Base-by-base conservation (phyloP, 1,140 invertebrate species). In the Dendrolimus kikuchii region DNA sequence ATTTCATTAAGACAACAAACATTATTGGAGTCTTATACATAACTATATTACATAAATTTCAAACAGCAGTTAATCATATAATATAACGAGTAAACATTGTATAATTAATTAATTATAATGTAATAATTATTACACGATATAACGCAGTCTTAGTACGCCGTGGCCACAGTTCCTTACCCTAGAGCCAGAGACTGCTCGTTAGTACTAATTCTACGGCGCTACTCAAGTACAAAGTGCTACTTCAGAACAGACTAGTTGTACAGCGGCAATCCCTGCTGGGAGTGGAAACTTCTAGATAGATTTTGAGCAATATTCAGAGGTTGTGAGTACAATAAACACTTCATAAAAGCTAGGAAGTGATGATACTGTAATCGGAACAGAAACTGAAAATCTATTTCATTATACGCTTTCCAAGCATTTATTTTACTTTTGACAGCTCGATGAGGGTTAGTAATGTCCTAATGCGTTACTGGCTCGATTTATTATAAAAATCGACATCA, bases 61-160 rank as follows among this genome's bases (percentile, higher is more conserved):
- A 68, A 61, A 57, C 53, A 62, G 54, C 65, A 53, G 51, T 57
- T 51, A 48, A 63, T 40, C 47, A 51, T 39, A 40, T 49, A 59
- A 44, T 62, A 66, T 64, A 78, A 81, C 70, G 70, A 79, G 62
- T 81, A 81, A 69, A 73, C 69, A 76, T 71, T 70, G 60, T 79
- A 67, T 79, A 79, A 68, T 62, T 56, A 60, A 58, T 51, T 68
- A 47, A 7, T 47, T 7, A 57, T 49, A 52, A 57, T 46, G 49
- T 55, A 49, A 55, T 55, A 41, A 51, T 54, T 51, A 60, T 55
- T 48, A 59, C 51, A 60, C 64, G 59, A 48, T 57, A 62, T 76
- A 77, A 72, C 58, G 75, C 80, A 83, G 80, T 83, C 80, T 83
- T 83, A 64, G 59, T 63, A 72, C 69, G 66, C 73, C 70, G 67